A percentile compares a stretch with the other conserved stretches of the same genome.
Evolutionary conservation across 2,888 invertebrate species (phyloP).

Genomic region (Terebella lapidaria): DNA sequence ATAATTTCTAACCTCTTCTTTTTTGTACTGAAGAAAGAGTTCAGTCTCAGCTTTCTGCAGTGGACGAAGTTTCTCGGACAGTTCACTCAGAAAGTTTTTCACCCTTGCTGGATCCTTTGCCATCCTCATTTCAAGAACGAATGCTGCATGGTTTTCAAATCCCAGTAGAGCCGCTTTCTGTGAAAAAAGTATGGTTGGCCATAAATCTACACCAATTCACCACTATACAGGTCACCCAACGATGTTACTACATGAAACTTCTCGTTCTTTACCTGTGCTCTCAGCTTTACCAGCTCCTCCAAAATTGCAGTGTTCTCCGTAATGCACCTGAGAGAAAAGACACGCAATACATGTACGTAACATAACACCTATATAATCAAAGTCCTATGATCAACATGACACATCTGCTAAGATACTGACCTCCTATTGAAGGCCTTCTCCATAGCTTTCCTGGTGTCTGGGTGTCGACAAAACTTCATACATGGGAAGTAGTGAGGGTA

Average conservation of each 20-base stretch:
- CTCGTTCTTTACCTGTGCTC: slow-evolving; percentile 49
- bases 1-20: slow-evolving; percentile 50
- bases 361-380: too few relatives aligned
- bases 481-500: slow-evolving; percentile 57
- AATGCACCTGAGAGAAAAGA: slow-evolving; percentile 54
- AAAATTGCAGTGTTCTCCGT: slow-evolving; percentile 54
- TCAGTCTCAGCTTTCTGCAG: slow-evolving; percentile 52
- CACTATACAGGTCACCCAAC: too few relatives aligned
- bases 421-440: slow-evolving; percentile 52
- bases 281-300: slow-evolving; percentile 53
- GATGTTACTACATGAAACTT: neutral
- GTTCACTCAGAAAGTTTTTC: slow-evolving; percentile 49
- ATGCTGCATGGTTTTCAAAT: slow-evolving; percentile 55
- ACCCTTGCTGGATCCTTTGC: slow-evolving; percentile 55
- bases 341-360: too few relatives aligned
- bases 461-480: slow-evolving; percentile 54
- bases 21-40: slow-evolving; percentile 53
- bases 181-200: too few relatives aligned
- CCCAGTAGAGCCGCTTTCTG: slow-evolving; percentile 54
- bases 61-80: slow-evolving; percentile 51
- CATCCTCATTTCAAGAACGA: slow-evolving; percentile 56
- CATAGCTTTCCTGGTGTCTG: slow-evolving; percentile 50
- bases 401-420: neutral
- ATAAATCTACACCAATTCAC: too few relatives aligned
- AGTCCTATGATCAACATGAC: neutral